Conservation (phyloP, 92 coral and sea anemone species). For the Pocillopora meandrina region DNA sequence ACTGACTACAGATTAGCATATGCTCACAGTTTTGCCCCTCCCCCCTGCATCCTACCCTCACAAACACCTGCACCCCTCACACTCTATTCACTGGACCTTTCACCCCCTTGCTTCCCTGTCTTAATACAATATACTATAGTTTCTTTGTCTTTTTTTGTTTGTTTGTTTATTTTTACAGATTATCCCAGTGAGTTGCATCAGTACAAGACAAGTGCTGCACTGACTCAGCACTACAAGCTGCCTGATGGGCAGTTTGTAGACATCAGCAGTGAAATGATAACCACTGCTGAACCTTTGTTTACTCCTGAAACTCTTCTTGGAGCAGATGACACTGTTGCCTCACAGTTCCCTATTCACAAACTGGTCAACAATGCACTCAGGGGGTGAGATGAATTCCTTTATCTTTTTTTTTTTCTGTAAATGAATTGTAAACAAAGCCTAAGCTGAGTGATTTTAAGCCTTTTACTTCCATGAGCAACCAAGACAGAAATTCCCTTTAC, state of each 20-base stretch:
- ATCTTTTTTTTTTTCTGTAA: background rate
- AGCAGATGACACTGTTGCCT: conserved; percentile 77
- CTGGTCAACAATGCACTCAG: conserved; percentile 78
- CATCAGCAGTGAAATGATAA: conserved; percentile 80
- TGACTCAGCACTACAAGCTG: conserved; percentile 78
- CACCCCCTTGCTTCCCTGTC: no score
- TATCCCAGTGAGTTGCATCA: conserved; percentile 69
- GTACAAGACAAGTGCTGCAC: conserved; percentile 74
- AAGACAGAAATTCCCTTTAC: no score
- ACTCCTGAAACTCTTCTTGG: conserved; percentile 74
- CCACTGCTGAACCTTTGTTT: conserved; percentile 84
- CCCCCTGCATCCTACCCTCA: no score
- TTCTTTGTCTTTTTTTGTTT: background rate
- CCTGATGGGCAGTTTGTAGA: conserved; percentile 96
- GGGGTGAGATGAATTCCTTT: conserved; percentile 48
- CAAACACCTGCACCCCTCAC: no score
- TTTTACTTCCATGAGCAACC: no score
- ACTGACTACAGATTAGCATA: no score
- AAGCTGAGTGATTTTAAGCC: no score
- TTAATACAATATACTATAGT: no score
- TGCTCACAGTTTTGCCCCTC: no score
- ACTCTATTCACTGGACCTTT: no score
- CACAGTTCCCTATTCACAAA: conserved; percentile 84
- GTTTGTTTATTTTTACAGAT: conserved; percentile 51
- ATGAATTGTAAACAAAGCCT: background rate